Base-by-base conservation (phyloP, 2,888 invertebrate species). In the Diarsia dahlii region DNA sequence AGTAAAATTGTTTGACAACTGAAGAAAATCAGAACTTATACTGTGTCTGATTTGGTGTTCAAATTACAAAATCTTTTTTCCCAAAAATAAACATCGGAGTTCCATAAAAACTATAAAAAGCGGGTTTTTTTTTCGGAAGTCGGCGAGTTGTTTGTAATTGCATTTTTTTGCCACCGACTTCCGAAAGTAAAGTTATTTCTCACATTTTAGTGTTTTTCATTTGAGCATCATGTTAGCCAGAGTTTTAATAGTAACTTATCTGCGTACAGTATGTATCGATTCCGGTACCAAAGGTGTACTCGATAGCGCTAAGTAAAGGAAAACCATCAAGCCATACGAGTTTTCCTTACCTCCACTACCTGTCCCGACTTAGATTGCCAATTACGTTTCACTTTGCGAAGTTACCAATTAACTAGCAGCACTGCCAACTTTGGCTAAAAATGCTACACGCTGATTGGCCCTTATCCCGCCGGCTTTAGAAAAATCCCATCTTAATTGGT, bases 231-330 rank as follows among this genome's bases (percentile, higher is more conserved):
- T 39, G 39, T 39, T 39, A 39, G 39, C 39, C 39, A 39, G 39
- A 39, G 39, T 39, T 39, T 39, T 39, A 39, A 6, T 39, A 39
- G 39, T 39, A 39, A 1, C 8, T 8, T 1, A 39, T 39, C 8
- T 6, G 39, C 39, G 6, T 8, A 1, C 39, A 39, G 5, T 39
- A 39, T 39, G 39, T 39, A 39, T 39, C 39, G 39, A 39, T 39
- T 39, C 13, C 23, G 23, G 12, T 56, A 56, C 23, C 56, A 58
- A 56, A 58, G 23, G 5, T 39, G 65, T 45, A 73, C 71, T 69
- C 15, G 18, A 80, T 45, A 63, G 39, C n/a, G 13, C 18, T 75
- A 75, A 58, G 83, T 71, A 71, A 54, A 66, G 65, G 54, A 75
- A 84, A 79, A 78, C 46, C n/a, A 12, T 39, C 52, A 39, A 28